These are phyloP conservation scores for Calycopis cecrops DNA, from an alignment of 1,140 invertebrate species.

Conservation along the genomic window DNA sequence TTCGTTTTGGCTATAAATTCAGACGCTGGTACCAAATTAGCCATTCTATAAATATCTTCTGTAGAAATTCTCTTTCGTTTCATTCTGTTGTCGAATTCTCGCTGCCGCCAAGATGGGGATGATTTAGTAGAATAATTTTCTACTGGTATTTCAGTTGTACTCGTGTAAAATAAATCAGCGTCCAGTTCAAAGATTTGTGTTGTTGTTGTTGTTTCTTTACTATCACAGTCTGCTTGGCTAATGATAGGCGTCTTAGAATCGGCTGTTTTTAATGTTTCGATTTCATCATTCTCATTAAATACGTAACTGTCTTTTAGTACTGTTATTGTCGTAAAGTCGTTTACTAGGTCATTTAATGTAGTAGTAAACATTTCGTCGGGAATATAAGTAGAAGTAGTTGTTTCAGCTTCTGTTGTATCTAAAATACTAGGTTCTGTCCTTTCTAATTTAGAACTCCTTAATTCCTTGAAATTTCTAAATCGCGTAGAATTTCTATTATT, in stretches of 20 bases:
- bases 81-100: slow-evolving; percentile 48
- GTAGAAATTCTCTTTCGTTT: slow-evolving; percentile 46
- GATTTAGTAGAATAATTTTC: slow-evolving; percentile 27
- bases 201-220: slow-evolving; percentile 24
- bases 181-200: slow-evolving; percentile 15
- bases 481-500: slow-evolving; percentile 46
- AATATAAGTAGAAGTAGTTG: slow-evolving; percentile 25
- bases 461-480: slow-evolving; percentile 49
- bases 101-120: slow-evolving; percentile 35
- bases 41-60: slow-evolving; percentile 41
- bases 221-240: slow-evolving; percentile 15
- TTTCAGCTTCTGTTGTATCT: slow-evolving; percentile 19
- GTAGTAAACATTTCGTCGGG: slow-evolving; percentile 33
- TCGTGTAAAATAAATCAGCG: slow-evolving; percentile 17
- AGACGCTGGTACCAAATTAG: slow-evolving; percentile 45
- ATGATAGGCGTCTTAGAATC: slow-evolving; percentile 14
- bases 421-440: slow-evolving; percentile 12
- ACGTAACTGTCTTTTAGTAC: slow-evolving; percentile 12
- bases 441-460: slow-evolving; percentile 38
- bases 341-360: slow-evolving; percentile 13
- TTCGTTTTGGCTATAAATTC: slow-evolving; percentile 52
- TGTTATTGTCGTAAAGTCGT: slow-evolving; percentile 19
- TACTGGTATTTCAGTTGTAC: slow-evolving; percentile 33
- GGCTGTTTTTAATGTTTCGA: slow-evolving; percentile 19
- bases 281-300: slow-evolving; percentile 19